Base-by-base conservation (phyloP, 2,113 vertebrate genomes). In the Eptesicus fuscus region DNA sequence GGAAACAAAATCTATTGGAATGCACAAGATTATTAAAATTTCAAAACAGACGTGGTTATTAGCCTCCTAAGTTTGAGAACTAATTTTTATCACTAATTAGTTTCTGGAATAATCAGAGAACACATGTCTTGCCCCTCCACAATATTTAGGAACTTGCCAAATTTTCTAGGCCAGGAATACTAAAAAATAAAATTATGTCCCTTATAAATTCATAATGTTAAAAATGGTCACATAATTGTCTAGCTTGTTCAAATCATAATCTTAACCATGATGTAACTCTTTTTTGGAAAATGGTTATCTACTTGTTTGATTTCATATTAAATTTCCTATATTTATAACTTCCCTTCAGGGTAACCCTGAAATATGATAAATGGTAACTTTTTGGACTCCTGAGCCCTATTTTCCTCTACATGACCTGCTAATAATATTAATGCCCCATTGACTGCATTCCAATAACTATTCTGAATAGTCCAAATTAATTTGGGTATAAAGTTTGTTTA, bases 21-120 rank as follows among this genome's bases (percentile, higher is more conserved):
- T 83, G 92, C 11, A 88, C 2, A 95, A 35, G 28, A 92, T 88
- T 88, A 89, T 96, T 90, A 80, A 35, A 93, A 59, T 85, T 96
- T 95, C 61, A 93, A 93, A 93, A 80, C 25, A 86, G 76, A 85
- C 42, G 79, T 89, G 40, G 51, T 69, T 61, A 77, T 97, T 96
- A 95, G 9, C 44, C 61, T 94, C 44, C 44, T 42, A 92, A 90
- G 63, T 70, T 90, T 94, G 67, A 94, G 53, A 76, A 74, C 32
- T 90, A 28, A 22, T 96, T 95, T 97, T 93, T 61, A 65, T 93
- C 49, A 69, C 53, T 93, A 93, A 92, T 95, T 95, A 96, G 76
- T 85, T 86, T 89, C 82, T 86, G 17, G 71, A 92, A 88, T 87
- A 80, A 51, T 93, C 83, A 89, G 73, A 77, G 40, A 96, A 89